Base-by-base conservation (phyloP, 2,113 vertebrate genomes). In the Quiscalus mexicanus region DNA sequence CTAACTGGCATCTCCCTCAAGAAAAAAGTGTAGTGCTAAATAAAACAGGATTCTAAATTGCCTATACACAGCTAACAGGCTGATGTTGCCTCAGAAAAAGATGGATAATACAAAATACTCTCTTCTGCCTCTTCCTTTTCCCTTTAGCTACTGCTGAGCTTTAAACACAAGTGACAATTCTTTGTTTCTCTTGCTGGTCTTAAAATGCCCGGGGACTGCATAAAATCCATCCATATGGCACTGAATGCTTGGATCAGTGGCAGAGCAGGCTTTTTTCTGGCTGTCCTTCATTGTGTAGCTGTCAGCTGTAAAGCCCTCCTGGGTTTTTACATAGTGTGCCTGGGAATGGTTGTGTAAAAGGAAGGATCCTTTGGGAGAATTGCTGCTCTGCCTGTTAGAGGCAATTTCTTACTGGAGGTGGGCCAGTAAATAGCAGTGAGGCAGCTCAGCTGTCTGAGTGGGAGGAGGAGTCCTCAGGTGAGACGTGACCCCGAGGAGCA, bases 161-260 rank as follows among this genome's bases (percentile, higher is more conserved):
- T 93, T 69, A 67, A 93, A 52, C 45, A 79, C 81, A 80, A 84
- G 77, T 96, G 83, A 81, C 90, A 89, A n/a, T 33, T 63, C 73
- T 50, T 47, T 56, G n/a, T 77, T 88, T 55, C 69, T 63, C 77
- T 77, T 31, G 39, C 87, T 81, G 77, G 59, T 91, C 80, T 83
- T 64, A n/a, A 91, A 76, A 76, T 68, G 79, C 93, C 75, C 52
- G 2, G 75, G 84, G 78, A 85, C 50, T 73, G 65, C 49, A 75
- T 16, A 33, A 94, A 94, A 84, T 15, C 3, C 84, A 14, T 79
- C 89, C 82, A 28, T 94, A 63, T 83, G 90, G 73, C 2, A 14
- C 58, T 41, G 77, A 87, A 17, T 27, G 7, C 67, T 87, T 44
- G 69, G 55, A 84, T 93, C 91, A 60, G 69, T 86, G 82, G 84